phyloP scores from a whole-genome alignment of 2,888 invertebrate genomes.

The Girardia tigrina region DNA sequence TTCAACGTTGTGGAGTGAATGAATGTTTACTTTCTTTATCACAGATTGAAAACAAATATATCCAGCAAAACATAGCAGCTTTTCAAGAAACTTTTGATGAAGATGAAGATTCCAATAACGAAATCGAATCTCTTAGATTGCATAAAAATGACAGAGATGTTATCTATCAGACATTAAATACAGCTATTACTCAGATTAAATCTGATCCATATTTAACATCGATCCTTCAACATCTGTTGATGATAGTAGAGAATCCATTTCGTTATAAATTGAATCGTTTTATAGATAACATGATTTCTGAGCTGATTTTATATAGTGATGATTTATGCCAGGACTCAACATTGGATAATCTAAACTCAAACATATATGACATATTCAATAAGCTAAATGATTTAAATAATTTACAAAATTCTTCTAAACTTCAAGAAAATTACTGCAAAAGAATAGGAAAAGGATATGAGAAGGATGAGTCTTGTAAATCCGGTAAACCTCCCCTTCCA shows the following conservation, averaged over 20 bases:
- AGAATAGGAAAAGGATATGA: conserved; percentile 21
- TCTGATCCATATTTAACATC: not conserved
- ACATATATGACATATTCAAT: not conserved
- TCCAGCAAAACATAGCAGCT: not conserved
- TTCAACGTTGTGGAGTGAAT: not conserved
- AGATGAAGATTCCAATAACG: not conserved
- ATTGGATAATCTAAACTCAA: too few relatives aligned
- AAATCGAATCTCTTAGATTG: not conserved
- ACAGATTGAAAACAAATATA: not conserved
- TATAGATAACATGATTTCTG: conserved; percentile 26
- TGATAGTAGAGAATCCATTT: not conserved
- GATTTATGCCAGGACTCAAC: not conserved
- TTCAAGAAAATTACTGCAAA: conserved; percentile 11
- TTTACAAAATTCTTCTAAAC: not conserved
- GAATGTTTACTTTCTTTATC: not conserved
- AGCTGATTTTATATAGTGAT: not conserved
- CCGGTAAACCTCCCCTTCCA: conserved; percentile 39
- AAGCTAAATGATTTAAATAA: not conserved
- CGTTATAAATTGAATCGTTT: not conserved
- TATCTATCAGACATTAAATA: not conserved
- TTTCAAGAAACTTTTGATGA: not conserved
- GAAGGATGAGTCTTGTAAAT: too few relatives aligned
- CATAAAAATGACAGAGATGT: not conserved
- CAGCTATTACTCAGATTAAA: not conserved
- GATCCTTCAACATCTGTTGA: not conserved